These are phyloP conservation scores for Schizopygopsis malacanthus DNA, from an alignment of 2,797 vertebrate genomes.

Conservation along the genomic window DNA sequence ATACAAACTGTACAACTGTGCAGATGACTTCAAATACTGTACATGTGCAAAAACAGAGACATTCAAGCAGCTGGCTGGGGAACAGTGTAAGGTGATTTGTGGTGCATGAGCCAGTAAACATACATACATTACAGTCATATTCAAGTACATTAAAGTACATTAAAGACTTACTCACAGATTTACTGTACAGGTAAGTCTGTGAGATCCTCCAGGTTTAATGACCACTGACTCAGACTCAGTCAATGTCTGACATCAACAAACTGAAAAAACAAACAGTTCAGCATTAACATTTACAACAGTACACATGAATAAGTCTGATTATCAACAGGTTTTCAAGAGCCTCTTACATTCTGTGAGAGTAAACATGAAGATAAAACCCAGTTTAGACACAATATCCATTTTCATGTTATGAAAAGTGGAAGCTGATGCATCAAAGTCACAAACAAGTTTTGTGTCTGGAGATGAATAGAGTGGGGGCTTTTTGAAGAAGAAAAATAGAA, in stretches of 20 bases:
- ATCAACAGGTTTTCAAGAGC: not conserved
- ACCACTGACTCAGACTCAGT: constrained; percentile 54
- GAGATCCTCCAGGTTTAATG: constrained; percentile 55
- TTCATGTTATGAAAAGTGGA: not conserved
- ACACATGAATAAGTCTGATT: not conserved
- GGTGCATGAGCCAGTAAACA: too few species aligned
- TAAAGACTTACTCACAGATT: too few species aligned
- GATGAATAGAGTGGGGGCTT: not conserved
- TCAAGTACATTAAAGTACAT: too few species aligned
- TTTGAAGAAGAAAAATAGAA: too few species aligned
- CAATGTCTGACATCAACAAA: constrained; percentile 56
- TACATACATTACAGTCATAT: too few species aligned
- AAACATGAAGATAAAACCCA: not conserved
- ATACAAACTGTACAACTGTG: too few species aligned
- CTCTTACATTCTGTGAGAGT: not conserved
- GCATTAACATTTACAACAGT: not conserved
- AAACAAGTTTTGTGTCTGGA: not conserved
- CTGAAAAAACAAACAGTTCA: constrained; percentile 22
- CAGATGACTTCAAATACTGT: too few species aligned
- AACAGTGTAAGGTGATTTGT: too few species aligned
- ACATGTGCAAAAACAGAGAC: too few species aligned
- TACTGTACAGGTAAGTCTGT: constrained; percentile 29
- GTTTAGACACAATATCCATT: not conserved
- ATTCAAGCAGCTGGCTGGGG: too few species aligned
- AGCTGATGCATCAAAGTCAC: not conserved